A percentile compares a stretch with the other conserved stretches of the same genome.
These are phyloP conservation scores for Gymnocheta viridis DNA, from an alignment of 2,888 invertebrate genomes.

Conservation along the genomic window DNA sequence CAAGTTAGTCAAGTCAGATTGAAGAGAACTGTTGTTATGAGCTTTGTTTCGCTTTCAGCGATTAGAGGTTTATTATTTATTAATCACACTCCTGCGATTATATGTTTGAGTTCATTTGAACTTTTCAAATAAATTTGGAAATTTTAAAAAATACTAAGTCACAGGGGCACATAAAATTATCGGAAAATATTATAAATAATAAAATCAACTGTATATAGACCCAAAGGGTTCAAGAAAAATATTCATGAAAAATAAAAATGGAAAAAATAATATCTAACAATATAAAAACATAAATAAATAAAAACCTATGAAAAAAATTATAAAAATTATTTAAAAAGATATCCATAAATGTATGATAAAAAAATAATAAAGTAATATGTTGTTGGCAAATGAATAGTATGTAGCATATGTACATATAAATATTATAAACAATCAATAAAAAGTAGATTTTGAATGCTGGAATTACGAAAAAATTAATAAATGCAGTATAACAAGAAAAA, in stretches of 20 bases:
- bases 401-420: constrained; percentile 48
- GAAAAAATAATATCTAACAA: constrained; percentile 11
- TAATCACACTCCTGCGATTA: not conserved
- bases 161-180: not conserved
- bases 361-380: constrained; percentile 53
- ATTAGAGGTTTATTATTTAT: not conserved
- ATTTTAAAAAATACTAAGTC: not conserved
- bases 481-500: constrained; percentile 30
- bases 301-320: too few relatives aligned
- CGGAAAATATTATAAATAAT: constrained; percentile 6
- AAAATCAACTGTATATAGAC: constrained; percentile 51
- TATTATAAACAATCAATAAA: constrained; percentile 48
- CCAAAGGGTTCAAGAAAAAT: constrained; percentile 35
- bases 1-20: too few relatives aligned
- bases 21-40: too few relatives aligned
- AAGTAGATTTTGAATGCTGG: constrained; percentile 23
- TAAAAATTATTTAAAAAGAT: constrained; percentile 14
- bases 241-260: constrained; percentile 23
- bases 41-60: not conserved
- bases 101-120: not conserved
- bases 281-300: constrained; percentile 22
- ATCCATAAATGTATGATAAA: constrained; percentile 53
- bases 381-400: constrained; percentile 62
- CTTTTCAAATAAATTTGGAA: not conserved
- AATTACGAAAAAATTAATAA: constrained; percentile 27